Evolutionary conservation across 2,888 invertebrate genomes (phyloP).

Genomic region (Drosophila cyrtoloma): DNA sequence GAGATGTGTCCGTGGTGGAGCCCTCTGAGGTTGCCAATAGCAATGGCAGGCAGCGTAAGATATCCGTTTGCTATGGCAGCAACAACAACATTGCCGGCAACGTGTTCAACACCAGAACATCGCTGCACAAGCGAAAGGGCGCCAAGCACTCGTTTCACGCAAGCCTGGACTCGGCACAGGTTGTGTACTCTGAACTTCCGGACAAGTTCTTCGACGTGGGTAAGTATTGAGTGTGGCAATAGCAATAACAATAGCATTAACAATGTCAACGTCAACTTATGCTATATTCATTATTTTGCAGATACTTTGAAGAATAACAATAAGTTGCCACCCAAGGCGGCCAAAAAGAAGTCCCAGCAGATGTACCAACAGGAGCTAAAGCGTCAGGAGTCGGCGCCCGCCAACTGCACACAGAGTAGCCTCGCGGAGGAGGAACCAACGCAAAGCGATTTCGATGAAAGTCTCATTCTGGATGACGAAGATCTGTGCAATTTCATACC

Average conservation of each 20-base stretch:
- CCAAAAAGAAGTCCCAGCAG: conserved; percentile 55
- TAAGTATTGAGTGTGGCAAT: conserved; percentile 29
- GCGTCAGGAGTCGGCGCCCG: conserved; percentile 85
- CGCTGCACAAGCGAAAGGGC: conserved; percentile 72
- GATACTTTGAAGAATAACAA: conserved; percentile 57
- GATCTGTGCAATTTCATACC: conserved; percentile 86
- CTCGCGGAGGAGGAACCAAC: conserved; percentile 49
- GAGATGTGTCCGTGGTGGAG: conserved; percentile 59
- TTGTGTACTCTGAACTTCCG: conserved; percentile 52
- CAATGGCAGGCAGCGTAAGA: conserved; percentile 78
- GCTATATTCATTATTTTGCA: conserved; percentile 19
- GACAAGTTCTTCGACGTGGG: conserved; percentile 71
- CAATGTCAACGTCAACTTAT: not conserved
- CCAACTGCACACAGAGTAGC: conserved; percentile 52
- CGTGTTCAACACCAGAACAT: conserved; percentile 45
- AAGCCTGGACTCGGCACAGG: conserved; percentile 84
- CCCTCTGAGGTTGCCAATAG: conserved; percentile 2
- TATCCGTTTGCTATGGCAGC: conserved; percentile 83
- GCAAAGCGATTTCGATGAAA: conserved; percentile 84
- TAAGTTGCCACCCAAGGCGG: conserved; percentile 40
- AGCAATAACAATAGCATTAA: not conserved
- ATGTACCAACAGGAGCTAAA: conserved; percentile 73
- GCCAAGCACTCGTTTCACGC: conserved; percentile 83
- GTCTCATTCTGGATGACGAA: conserved; percentile 87
- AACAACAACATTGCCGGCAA: conserved; percentile 69